These are phyloP conservation scores for Acleris holmiana DNA, from an alignment of 2,888 invertebrate genomes.

Conservation along the genomic window DNA sequence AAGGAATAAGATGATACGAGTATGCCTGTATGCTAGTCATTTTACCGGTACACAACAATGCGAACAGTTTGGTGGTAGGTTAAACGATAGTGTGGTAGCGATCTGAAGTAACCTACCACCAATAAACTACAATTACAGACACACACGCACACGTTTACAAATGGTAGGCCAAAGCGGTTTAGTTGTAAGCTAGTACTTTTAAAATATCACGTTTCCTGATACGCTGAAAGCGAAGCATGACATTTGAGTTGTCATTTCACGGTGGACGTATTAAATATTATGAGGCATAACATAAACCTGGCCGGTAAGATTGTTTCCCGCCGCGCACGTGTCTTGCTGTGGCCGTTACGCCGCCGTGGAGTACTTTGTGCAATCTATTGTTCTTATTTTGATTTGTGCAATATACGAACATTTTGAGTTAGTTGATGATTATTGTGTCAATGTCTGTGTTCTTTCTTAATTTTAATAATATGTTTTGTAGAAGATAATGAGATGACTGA, in stretches of 20 bases:
- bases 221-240: slow-evolving; percentile 45
- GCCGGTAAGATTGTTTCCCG: slow-evolving; percentile 38
- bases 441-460: slow-evolving; percentile 11
- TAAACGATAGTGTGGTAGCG: too few species aligned
- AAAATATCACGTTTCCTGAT: slow-evolving; percentile 50
- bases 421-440: slow-evolving; percentile 20
- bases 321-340: slow-evolving; percentile 24
- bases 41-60: too few species aligned
- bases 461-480: background rate
- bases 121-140: too few species aligned
- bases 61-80: too few species aligned
- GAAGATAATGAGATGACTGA: too few species aligned
- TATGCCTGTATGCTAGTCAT: too few species aligned
- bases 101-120: too few species aligned
- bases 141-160: too few species aligned
- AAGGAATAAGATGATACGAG: too few species aligned
- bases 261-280: slow-evolving; percentile 40
- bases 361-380: slow-evolving; percentile 33
- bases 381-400: slow-evolving; percentile 32
- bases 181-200: slow-evolving; percentile 30
- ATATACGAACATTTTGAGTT: slow-evolving; percentile 20
- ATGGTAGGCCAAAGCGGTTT: too few species aligned
- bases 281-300: slow-evolving; percentile 31
- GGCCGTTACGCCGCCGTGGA: slow-evolving; percentile 10
- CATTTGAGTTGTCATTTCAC: slow-evolving; percentile 43